Base-by-base conservation (phyloP, 2,888 invertebrate genomes). In the Amphimallon solstitiale region DNA sequence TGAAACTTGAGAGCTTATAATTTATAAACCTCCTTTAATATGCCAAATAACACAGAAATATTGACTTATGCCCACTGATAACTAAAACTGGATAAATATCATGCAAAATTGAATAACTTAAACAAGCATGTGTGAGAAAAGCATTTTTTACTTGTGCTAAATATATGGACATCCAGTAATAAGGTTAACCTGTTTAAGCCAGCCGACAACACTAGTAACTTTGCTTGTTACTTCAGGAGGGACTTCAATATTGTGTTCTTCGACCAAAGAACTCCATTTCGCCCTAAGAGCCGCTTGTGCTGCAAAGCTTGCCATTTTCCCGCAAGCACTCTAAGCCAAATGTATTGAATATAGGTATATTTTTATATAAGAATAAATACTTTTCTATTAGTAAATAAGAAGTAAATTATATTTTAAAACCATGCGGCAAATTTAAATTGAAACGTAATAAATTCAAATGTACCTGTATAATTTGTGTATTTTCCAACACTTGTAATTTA, bases 151-250 rank as follows among this genome's bases (percentile, higher is more conserved):
- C 37, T 19, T 52, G 54, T 54, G 54, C 54, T 40, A 54, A 29
- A 54, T 43, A 43, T 17, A 7, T 14, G 43, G 17, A 54, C 35
- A 54, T 54, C 54, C 38, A 54, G 21, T 17, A 54, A 54, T 54
- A 59, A 52, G 17, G 66, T 69, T 71, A 72, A 81, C 92, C 92
- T 92, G 92, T 86, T 92, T 92, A 59, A 92, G 86, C 92, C 92
- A 92, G 84, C 92, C 92, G 72, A 92, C 91, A 77, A 92, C 92
- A 74, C 90, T 91, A 72, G 90, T 87, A 74, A 92, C 89, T 77
- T 91, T 89, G 74, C 88, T 90, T 10, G 90, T 87, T 65, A 90
- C 89, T 78, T 90, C 89, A 61, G 83, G 82, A 72, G 85, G 85
- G 59, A 90, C 86, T 77, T 90, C 89, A 69, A 90, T 86, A 72